Percentiles rank a stretch among this genome's conserved stretches.
Evolutionary conservation across 2,113 vertebrate species (phyloP).

Genomic region (Nanorana parkeri): DNA sequence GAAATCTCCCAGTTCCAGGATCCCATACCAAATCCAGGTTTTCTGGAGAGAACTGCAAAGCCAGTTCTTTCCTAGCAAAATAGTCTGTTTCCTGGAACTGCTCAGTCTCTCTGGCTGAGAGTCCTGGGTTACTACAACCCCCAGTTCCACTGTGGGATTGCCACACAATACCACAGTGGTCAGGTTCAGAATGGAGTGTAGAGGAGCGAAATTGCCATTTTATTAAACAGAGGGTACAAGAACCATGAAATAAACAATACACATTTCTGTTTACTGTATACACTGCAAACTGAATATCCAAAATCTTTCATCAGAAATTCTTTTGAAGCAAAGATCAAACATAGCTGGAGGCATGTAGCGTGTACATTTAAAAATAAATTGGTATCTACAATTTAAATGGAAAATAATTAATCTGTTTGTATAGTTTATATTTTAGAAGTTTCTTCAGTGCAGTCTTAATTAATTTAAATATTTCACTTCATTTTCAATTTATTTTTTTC

Average conservation of each 20-base stretch:
- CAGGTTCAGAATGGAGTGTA: too few species aligned
- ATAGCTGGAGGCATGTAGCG: neutral
- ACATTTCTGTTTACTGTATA: neutral
- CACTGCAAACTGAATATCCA: neutral
- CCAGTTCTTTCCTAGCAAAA: too few species aligned
- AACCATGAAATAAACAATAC: neutral
- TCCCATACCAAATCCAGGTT: too few species aligned
- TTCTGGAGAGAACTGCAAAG: too few species aligned
- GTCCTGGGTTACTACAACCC: too few species aligned
- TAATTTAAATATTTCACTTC: neutral
- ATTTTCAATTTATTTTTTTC: too few species aligned
- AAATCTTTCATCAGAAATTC: neutral
- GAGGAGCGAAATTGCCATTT: too few species aligned
- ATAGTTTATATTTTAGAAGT: neutral
- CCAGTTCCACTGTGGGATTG: too few species aligned
- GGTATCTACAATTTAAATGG: neutral
- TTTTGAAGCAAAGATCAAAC: neutral
- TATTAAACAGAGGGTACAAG: neutral
- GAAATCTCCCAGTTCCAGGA: too few species aligned
- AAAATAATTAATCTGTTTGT: slow-evolving; percentile 5
- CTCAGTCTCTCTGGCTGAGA: too few species aligned
- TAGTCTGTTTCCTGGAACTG: too few species aligned
- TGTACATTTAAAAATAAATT: slow-evolving; percentile 8
- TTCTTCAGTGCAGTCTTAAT: neutral
- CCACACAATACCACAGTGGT: too few species aligned